Evolutionary conservation across 2,888 invertebrate species (phyloP).

Genomic region (Stenotaenia linearis): DNA sequence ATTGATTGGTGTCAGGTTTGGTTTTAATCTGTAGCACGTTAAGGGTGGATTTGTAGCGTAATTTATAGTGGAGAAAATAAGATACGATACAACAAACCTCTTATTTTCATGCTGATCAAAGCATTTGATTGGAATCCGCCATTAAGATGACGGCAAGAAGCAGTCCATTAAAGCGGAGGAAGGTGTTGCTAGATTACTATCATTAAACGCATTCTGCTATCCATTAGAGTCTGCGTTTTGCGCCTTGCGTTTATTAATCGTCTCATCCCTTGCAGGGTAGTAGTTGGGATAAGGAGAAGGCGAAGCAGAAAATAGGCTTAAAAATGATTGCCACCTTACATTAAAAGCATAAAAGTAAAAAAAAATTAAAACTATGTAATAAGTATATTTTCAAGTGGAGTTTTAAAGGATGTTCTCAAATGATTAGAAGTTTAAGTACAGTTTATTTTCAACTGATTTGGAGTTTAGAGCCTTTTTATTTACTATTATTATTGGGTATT

Average conservation of each 20-base stretch:
- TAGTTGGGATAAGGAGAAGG: not conserved
- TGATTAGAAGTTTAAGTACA: not conserved
- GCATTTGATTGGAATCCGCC: conserved; percentile 4
- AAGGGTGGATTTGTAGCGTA: too few species aligned
- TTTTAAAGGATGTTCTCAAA: not conserved
- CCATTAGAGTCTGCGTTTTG: not conserved
- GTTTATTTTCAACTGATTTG: not conserved
- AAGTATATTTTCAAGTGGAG: not conserved
- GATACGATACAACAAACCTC: not conserved
- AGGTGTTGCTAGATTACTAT: conserved; percentile 5
- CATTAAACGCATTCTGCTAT: not conserved
- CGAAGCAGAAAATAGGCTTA: not conserved
- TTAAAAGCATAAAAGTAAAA: not conserved
- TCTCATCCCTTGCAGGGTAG: not conserved
- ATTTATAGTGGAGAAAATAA: not conserved
- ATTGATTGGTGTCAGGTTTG: not conserved
- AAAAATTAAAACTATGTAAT: not conserved
- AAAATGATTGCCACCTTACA: not conserved
- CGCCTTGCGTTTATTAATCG: not conserved
- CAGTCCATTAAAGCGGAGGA: not conserved
- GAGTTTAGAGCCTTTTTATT: not conserved
- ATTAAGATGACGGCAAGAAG: not conserved
- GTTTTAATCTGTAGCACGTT: not conserved
- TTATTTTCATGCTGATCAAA: not conserved
- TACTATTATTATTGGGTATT: not conserved